These are phyloP conservation scores for Hafferia zeledoni DNA, from an alignment of 2,797 vertebrate genomes.

Conservation along the genomic window DNA sequence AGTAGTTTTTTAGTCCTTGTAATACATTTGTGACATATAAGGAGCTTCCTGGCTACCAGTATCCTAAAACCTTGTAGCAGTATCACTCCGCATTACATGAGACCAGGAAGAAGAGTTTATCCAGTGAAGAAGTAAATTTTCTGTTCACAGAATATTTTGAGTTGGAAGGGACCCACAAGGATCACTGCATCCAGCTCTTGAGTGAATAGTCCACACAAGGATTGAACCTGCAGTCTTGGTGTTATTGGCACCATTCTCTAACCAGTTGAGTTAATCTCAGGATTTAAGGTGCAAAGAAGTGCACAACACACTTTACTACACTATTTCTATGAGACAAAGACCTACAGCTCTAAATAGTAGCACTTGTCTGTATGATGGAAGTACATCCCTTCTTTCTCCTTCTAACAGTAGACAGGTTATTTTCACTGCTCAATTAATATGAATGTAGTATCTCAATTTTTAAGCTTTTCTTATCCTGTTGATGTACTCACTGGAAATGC, in stretches of 20 bases:
- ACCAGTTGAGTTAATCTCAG: neutral
- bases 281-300: neutral
- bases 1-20: neutral
- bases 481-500: neutral
- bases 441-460: neutral
- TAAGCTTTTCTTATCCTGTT: neutral
- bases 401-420: neutral
- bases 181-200: neutral
- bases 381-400: neutral
- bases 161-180: neutral
- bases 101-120: neutral
- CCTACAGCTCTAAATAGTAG: neutral
- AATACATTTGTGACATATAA: neutral
- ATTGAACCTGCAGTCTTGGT: neutral
- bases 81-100: neutral
- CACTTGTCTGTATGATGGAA: neutral
- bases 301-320: neutral
- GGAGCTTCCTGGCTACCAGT: fast-evolving
- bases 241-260: neutral
- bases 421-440: neutral
- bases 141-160: neutral
- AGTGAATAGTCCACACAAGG: neutral
- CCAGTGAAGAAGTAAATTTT: neutral
- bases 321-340: neutral
- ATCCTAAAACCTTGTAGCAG: neutral